Evolutionary conservation across 1,140 invertebrate genomes (phyloP), one percentile per base, ranked within the genome.

Genomic region (Acromyrmex heyeri): DNA sequence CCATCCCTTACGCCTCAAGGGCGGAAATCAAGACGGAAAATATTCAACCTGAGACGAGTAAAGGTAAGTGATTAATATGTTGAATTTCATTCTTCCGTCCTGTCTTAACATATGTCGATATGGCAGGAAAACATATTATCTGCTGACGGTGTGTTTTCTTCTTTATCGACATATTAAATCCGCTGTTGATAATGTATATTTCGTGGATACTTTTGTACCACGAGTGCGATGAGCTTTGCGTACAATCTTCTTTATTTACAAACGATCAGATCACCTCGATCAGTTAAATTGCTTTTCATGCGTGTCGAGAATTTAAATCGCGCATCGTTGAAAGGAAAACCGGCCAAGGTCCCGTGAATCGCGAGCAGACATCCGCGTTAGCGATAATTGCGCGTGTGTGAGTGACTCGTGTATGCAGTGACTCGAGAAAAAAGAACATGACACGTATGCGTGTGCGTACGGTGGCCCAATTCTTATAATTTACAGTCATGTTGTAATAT

Each of bases 1-100:
- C 94, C 70, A 94, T 94, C 88, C 86, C 95, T 83, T 94, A 95
- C 24, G 91, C 94, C 67, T 89, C 95, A 79, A 94, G 95, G 87
- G 92, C 94, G 83, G 95, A 95, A 73, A 95, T 95, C 69, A 96
- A 96, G 87, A 95, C 95, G 79, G 95, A 96, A 76, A 94, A 92
- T 57, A 93, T 95, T 59, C 93, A 95, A 50, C 90, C 93, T 0
- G 95, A 95, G 90, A 92, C 91, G 83, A 95, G 93, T 90, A 95
- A 95, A 94, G 95, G 95, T 96, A 94, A 86, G 79, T 75, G 93
- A 77, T 50, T 21, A 62, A 38, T 2, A 0, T 0, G 1, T 44
- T 27, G 3, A 21, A 0, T 27, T n/a, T n/a, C 8, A 3, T 21
- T 21, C 21, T 21, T 21, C 2, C 8, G 1, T 3, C 14, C 10